Base-by-base conservation (phyloP, 64 coral and sea anemone genomes). In the Porites lutea region DNA sequence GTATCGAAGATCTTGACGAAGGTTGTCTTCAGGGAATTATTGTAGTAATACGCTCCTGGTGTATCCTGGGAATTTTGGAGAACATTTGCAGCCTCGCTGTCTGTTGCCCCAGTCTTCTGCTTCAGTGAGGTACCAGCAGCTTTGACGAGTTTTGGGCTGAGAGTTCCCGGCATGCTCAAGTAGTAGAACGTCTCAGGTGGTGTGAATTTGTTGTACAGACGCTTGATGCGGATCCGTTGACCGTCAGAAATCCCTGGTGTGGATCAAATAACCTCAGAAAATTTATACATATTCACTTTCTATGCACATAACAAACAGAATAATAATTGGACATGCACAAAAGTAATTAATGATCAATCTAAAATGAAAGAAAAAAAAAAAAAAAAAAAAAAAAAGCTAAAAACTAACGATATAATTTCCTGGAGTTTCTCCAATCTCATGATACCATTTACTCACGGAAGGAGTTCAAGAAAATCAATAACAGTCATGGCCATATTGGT, bases 101-200 rank as follows among this genome's bases (percentile, higher is more conserved):
- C 78, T 54, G 80, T 77, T 59, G 53, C 67, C 15, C 93, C 93
- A 50, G 37, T 59, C 65, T 90, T 83, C 57, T 90, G 59, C 44
- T 59, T 59, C 6, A 90, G 20, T 8, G 27, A 46, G 47, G 18
- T 82, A 37, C 79, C 88, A n/a, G 54, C 73, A 3, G 54, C 79
- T 19, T 52, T 95, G 14, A 95, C 87, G 13, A 20, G 74, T 14
- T 74, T 77, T 19, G 93, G 93, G n/a, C 27, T 43, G 83, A 89
- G 48, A 18, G 87, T 95, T 55, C 60, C 88, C 45, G 89, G 88
- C 51, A 95, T 52, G 37, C 87, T 71, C n/a, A 95, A 71, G 48
- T 90, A 95, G 77, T 61, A 95, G 78, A 59, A 90, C 23, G 80
- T 95, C 72, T 95, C 93, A 18, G 2, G 79, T 83, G 93, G 93